Evolutionary conservation across 1,140 invertebrate genomes (phyloP).

Genomic region (Lepidurus arcticus): DNA sequence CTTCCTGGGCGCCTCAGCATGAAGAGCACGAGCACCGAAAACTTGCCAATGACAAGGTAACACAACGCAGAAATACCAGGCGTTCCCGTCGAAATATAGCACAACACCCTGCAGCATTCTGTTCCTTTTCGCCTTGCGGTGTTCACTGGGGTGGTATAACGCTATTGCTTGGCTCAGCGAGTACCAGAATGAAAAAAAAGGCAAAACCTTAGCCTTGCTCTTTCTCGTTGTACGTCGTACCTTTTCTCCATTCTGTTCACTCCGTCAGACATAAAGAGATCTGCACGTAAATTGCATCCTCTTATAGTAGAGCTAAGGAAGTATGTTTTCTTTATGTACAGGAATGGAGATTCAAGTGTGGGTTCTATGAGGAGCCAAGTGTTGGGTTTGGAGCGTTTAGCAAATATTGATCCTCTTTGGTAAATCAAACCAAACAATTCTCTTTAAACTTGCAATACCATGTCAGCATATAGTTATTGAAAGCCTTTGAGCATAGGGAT

Average conservation of each 20-base stretch:
- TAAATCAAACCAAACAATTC: slow-evolving; percentile 13
- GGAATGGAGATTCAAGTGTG: not conserved
- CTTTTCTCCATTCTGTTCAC: too few species aligned
- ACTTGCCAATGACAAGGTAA: not conserved
- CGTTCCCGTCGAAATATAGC: too few species aligned
- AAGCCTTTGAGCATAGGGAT: not conserved
- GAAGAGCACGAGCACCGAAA: not conserved
- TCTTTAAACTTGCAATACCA: not conserved
- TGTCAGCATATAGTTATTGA: not conserved
- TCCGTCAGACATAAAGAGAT: too few species aligned
- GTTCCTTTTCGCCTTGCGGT: too few species aligned
- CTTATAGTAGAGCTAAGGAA: not conserved
- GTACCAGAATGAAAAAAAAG: too few species aligned
- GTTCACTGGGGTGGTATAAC: too few species aligned
- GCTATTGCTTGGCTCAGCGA: too few species aligned
- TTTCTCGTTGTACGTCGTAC: too few species aligned
- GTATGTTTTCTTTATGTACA: not conserved
- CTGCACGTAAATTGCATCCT: too few species aligned
- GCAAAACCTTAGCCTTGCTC: too few species aligned
- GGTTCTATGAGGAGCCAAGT: not conserved
- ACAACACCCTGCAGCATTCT: too few species aligned
- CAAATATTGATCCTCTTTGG: slow-evolving; percentile 4
- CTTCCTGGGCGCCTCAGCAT: not conserved
- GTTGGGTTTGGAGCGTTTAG: not conserved
- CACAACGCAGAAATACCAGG: not conserved